Evolutionary conservation across 2,797 vertebrate species (phyloP).

Genomic region (Hozukius guyotensis): DNA sequence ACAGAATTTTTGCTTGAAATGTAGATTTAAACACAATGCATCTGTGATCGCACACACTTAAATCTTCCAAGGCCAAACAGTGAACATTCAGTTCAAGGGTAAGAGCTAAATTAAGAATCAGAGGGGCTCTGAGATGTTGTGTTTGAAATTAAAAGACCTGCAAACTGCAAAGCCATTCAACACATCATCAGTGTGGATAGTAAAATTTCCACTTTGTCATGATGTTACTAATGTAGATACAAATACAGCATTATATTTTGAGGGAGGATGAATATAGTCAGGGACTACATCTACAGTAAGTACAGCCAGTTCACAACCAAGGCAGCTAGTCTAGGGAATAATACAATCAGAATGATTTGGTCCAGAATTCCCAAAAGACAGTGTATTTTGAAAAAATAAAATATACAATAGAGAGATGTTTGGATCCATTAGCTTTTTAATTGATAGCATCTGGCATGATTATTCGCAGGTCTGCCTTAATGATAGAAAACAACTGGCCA

Average conservation of each 20-base stretch:
- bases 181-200: neutral
- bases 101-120: neutral
- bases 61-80: neutral
- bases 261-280: neutral
- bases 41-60: neutral
- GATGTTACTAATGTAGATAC: neutral
- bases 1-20: neutral
- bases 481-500: neutral
- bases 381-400: neutral
- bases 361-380: neutral
- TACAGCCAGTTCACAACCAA: neutral
- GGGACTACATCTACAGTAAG: neutral
- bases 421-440: neutral
- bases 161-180: neutral
- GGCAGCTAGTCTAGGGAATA: neutral
- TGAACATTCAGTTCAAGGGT: neutral
- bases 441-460: neutral
- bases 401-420: neutral
- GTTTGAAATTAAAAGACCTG: neutral
- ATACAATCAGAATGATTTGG: neutral
- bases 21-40: neutral
- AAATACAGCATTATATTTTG: neutral
- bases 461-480: neutral
- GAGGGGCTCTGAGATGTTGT: neutral
- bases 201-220: neutral